Percentiles rank a stretch among this genome's conserved stretches.
Evolutionary conservation across 2,113 vertebrate species (phyloP).

Genomic region (Clarias batrachus): DNA sequence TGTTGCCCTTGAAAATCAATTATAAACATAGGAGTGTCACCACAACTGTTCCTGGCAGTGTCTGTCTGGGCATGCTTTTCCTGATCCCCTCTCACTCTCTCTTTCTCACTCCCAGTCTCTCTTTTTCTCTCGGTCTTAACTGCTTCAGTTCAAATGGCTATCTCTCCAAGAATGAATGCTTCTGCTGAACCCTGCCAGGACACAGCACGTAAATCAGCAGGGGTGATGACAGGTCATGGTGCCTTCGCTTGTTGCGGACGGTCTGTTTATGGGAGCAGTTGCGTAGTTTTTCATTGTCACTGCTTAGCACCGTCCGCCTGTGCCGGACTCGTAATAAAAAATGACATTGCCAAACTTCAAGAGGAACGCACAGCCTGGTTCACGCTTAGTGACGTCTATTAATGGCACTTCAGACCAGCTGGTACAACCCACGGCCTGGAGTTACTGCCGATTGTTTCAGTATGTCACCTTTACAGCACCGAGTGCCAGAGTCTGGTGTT

Average conservation of each 20-base stretch:
- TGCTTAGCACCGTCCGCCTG: conserved; percentile 5
- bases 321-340: conserved; percentile 43
- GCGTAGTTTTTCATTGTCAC: conserved; percentile 36
- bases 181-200: conserved; percentile 65
- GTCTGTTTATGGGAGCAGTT: conserved; percentile 63
- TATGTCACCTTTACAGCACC: conserved; percentile 40
- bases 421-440: conserved; percentile 15
- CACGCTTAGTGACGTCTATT: conserved; percentile 26
- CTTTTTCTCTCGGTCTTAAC: conserved; percentile 38
- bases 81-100: background rate
- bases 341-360: conserved; percentile 36
- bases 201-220: conserved; percentile 71
- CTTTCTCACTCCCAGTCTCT: conserved; percentile 1
- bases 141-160: conserved; percentile 57
- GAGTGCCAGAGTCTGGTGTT: conserved; percentile 30
- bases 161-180: conserved; percentile 68
- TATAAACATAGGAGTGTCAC: conserved; percentile 65
- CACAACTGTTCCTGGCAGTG: conserved; percentile 71
- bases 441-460: conserved; percentile 45
- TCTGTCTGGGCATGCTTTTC: conserved; percentile 54
- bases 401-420: conserved; percentile 28
- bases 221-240: conserved; percentile 68
- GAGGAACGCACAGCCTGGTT: conserved; percentile 10
- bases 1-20: conserved; percentile 77
- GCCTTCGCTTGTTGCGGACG: conserved; percentile 61